These are phyloP conservation scores for Odontothrips loti DNA, from an alignment of 2,888 invertebrate species.

Conservation along the genomic window DNA sequence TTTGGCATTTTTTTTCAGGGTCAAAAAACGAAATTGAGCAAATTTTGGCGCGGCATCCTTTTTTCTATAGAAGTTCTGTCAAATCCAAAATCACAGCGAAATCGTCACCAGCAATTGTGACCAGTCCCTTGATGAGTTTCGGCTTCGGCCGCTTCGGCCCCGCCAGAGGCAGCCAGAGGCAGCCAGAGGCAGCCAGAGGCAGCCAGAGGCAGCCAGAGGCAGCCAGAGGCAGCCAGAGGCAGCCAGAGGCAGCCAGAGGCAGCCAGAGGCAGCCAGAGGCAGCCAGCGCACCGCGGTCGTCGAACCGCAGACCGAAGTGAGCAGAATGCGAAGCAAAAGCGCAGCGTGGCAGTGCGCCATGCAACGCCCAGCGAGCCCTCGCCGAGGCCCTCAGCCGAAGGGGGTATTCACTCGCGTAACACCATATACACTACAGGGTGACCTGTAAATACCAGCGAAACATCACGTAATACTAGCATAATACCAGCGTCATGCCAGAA, in stretches of 20 bases:
- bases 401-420: not conserved
- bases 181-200: not conserved
- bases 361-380: not conserved
- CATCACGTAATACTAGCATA: too few species aligned
- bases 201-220: not conserved
- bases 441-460: too few species aligned
- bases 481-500: too few species aligned
- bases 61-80: too few species aligned
- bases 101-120: not conserved
- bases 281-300: not conserved
- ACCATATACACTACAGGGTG: too few species aligned
- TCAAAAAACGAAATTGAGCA: too few species aligned
- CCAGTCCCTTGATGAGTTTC: not conserved
- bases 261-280: not conserved
- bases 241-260: not conserved
- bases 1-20: too few species aligned
- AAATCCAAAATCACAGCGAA: too few species aligned
- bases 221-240: not conserved
- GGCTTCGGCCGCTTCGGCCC: not conserved
- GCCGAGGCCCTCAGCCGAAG: not conserved
- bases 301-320: constrained; percentile 14
- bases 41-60: too few species aligned
- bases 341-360: not conserved
- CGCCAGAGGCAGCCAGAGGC: not conserved
- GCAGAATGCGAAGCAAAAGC: not conserved